phyloP scores from a whole-genome alignment of 2,888 invertebrate genomes.

The Pterostichus niger region DNA sequence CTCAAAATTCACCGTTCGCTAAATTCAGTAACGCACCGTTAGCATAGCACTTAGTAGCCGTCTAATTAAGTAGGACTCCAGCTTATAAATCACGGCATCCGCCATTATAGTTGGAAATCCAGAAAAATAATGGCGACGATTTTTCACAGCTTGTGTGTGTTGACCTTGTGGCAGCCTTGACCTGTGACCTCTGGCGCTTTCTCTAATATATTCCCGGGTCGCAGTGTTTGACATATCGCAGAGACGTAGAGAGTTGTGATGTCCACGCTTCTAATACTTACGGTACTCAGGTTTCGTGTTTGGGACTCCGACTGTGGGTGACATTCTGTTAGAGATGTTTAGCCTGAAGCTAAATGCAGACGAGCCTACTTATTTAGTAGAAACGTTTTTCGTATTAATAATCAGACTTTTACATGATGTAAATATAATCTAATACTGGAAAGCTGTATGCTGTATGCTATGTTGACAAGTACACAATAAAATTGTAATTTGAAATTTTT shows the following conservation, averaged over 20 bases:
- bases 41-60: constrained; percentile 26
- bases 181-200: constrained; percentile 70
- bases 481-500: no score
- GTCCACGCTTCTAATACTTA: constrained; percentile 14
- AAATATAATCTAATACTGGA: not conserved
- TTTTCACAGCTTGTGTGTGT: constrained; percentile 44
- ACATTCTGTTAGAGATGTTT: constrained; percentile 11
- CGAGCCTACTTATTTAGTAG: not conserved
- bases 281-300: constrained; percentile 9
- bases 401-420: no score
- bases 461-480: not conserved
- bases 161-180: constrained; percentile 71
- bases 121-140: constrained; percentile 59
- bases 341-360: not conserved
- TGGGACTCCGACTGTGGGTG: constrained; percentile 6
- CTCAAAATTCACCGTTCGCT: constrained; percentile 55
- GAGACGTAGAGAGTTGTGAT: constrained; percentile 25
- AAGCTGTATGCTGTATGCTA: not conserved
- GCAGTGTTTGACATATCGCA: constrained; percentile 63
- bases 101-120: constrained; percentile 34
- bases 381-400: no score
- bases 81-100: constrained; percentile 57
- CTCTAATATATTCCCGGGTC: constrained; percentile 63
- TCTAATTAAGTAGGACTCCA: constrained; percentile 62
- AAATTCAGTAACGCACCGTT: constrained; percentile 54